Percentiles rank a stretch among this genome's conserved stretches.
Evolutionary conservation across 2,888 invertebrate species (phyloP).

Genomic region (Asteroscopus sphinx): DNA sequence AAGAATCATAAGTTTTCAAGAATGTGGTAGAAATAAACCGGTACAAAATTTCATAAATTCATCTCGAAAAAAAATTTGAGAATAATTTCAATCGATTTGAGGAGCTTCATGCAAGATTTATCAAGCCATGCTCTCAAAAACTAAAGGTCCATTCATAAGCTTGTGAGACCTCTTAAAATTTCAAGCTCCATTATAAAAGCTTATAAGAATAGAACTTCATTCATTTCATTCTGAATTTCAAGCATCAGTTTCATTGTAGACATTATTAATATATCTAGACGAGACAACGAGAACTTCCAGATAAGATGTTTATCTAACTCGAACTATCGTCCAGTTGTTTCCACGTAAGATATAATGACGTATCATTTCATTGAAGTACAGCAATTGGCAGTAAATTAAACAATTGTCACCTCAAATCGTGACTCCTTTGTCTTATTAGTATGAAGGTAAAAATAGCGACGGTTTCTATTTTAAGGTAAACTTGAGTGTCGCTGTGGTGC

Average conservation of each 20-base stretch:
- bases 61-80: no score
- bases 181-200: no score
- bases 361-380: slow-evolving; percentile 43
- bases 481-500: slow-evolving; percentile 37
- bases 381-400: slow-evolving; percentile 31
- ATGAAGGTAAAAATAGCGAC: slow-evolving; percentile 61
- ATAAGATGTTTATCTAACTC: slow-evolving; percentile 36
- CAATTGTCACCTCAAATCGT: slow-evolving; percentile 54
- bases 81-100: no score
- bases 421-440: slow-evolving; percentile 56
- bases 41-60: no score
- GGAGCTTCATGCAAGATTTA: no score
- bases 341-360: slow-evolving; percentile 10
- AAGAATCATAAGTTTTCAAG: no score
- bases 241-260: slow-evolving; percentile 10
- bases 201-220: no score
- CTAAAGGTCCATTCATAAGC: no score
- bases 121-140: no score
- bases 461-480: slow-evolving; percentile 58
- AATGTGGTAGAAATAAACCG: no score
- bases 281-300: slow-evolving; percentile 26
- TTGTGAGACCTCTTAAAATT: no score
- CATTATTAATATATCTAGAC: slow-evolving; percentile 20
- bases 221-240: not conserved
- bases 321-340: slow-evolving; percentile 12